Conservation (phyloP, 2,797 vertebrate genomes). For the Naso thynnoides region DNA sequence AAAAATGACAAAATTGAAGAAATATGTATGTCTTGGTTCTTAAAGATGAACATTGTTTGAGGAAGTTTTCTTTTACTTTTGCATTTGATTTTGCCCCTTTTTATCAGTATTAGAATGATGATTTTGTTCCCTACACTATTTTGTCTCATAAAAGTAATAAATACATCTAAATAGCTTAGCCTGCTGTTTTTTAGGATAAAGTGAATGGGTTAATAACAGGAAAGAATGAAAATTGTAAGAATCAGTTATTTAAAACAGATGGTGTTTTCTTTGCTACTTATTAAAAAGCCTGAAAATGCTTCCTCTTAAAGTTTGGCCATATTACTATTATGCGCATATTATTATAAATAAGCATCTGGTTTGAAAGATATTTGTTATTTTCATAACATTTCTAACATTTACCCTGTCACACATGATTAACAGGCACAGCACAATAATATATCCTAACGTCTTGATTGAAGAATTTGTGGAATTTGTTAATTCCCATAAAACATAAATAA, state of each 20-base stretch:
- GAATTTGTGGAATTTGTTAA: slow-evolving; percentile 18
- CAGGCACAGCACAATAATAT: neutral
- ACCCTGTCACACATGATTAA: neutral
- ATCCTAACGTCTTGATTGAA: slow-evolving; percentile 4
- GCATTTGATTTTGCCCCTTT: neutral
- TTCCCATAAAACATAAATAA: slow-evolving; percentile 14
- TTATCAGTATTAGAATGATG: neutral
- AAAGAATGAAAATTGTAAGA: neutral
- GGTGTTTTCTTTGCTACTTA: neutral
- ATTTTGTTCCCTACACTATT: neutral
- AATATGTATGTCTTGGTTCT: too few species aligned
- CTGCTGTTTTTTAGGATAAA: neutral
- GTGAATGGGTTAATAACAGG: neutral
- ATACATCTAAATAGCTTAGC: neutral
- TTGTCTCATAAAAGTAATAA: neutral
- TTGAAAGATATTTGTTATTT: too few species aligned
- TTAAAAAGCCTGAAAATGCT: too few species aligned
- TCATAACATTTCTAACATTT: too few species aligned
- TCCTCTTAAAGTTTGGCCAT: too few species aligned
- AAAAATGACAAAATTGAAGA: too few species aligned
- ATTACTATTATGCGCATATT: too few species aligned
- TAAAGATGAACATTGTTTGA: neutral
- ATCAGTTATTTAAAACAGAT: neutral
- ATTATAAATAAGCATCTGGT: too few species aligned
- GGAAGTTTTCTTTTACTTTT: slow-evolving; percentile 2